Base-by-base conservation (phyloP, 2,888 invertebrate species). In the Drosophila koepferae region DNA sequence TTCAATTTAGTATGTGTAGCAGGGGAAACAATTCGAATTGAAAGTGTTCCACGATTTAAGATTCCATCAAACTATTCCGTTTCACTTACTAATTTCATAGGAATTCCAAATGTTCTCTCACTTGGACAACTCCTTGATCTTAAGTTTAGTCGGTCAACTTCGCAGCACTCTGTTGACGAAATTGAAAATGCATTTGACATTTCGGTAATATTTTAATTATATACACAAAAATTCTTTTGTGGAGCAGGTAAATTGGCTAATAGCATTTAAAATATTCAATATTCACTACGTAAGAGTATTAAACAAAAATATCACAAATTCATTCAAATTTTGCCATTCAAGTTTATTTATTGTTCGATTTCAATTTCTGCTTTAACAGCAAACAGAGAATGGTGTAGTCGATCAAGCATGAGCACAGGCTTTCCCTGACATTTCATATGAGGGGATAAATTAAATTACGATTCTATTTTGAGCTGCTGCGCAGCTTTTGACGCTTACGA, bases 361-460 rank as follows among this genome's bases (percentile, higher is more conserved):
- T n/a, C 10, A 5, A 43, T 1, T 9, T n/a, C 9, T 41, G 3
- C 28, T 62, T 31, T 18, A 41, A 34, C 36, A 23, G 40, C 18
- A 12, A 18, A 28, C 12, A 44, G 56, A 34, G 56, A 23, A 58
- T 44, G 16, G 1, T 1, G 6, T 0, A 55, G 61, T 63, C 62
- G 53, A 48, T 9, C 8, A 34, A 1, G 1, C 7, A 3, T 3
- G 34, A 9, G 54, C 63, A 56, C 48, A 74, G 59, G 55, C 53
- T 40, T 55, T 41, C 46, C 5, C 36, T 56, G 16, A 51, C 43
- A 38, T 49, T 53, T 55, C 58, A 12, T 58, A 12, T 18, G 48
- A 58, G 43, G 44, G 51, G 58, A 70, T 60, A 72, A 75, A 75
- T 75, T 59, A 69, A 79, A 72, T 75, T 72, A 55, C 63, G 49